Percentiles rank a stretch among this genome's conserved stretches.
These are phyloP conservation scores for Saguinus midas DNA, from an alignment of 2,113 vertebrate genomes.

Conservation along the genomic window DNA sequence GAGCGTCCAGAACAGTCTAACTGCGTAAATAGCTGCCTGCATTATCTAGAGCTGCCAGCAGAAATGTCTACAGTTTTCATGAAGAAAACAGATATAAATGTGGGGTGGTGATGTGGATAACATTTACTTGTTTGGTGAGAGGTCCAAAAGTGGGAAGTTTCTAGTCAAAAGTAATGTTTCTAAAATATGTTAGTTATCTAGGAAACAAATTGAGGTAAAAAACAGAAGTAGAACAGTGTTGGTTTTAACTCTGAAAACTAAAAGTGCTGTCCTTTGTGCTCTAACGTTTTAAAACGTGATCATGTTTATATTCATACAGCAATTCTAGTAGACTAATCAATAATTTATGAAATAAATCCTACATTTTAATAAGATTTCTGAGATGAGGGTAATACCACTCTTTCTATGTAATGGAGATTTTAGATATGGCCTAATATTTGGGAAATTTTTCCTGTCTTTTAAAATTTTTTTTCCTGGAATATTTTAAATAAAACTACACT, in stretches of 20 bases:
- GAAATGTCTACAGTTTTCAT: neutral
- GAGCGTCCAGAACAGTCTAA: neutral
- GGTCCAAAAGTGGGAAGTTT: neutral
- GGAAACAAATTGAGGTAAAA: neutral
- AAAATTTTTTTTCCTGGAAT: neutral
- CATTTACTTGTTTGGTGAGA: neutral
- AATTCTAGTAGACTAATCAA: neutral
- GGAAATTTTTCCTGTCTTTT: neutral
- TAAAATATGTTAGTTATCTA: neutral
- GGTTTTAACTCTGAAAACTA: slow-evolving; percentile 20
- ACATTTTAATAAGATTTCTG: slow-evolving; percentile 2
- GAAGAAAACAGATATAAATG: slow-evolving; percentile 52
- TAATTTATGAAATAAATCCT: slow-evolving; percentile 30
- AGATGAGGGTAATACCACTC: neutral
- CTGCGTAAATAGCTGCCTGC: neutral
- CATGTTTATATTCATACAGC: neutral
- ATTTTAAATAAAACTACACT: neutral
- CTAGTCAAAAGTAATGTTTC: neutral
- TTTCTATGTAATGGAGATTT: neutral
- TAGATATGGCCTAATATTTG: neutral
- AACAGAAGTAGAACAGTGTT: neutral
- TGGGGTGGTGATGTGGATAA: neutral
- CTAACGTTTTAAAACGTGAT: neutral
- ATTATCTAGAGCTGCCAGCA: slow-evolving; percentile 34
- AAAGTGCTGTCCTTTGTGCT: neutral